Conservation (phyloP, 2,888 invertebrate genomes). For the Trichopria drosophilae region DNA sequence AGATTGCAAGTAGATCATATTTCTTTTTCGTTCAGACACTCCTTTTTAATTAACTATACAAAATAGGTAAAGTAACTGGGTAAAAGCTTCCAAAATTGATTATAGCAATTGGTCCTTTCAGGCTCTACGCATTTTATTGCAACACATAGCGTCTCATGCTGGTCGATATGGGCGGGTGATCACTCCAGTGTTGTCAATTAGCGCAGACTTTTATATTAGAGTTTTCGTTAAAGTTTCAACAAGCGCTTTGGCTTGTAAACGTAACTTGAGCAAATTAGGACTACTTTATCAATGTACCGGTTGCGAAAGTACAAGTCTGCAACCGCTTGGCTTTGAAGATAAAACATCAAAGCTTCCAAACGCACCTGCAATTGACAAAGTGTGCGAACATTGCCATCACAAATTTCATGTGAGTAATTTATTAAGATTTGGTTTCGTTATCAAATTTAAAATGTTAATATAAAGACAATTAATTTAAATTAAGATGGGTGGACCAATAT, state of each 20-base stretch:
- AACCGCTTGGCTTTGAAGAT: slow-evolving; percentile 73
- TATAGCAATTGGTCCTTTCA: no score
- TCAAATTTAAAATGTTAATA: background rate
- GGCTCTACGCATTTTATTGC: slow-evolving; percentile 90
- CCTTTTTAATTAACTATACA: no score
- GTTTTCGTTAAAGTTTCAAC: slow-evolving; percentile 85
- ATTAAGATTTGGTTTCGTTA: no score
- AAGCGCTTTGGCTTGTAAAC: slow-evolving; percentile 83
- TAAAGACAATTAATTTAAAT: slow-evolving; percentile 17
- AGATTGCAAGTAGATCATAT: slow-evolving; percentile 71
- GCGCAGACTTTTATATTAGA: slow-evolving; percentile 95
- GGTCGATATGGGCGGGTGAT: slow-evolving; percentile 92
- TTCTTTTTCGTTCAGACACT: no score
- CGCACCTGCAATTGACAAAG: slow-evolving; percentile 68
- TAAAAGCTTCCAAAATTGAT: no score
- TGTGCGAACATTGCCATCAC: slow-evolving; percentile 77
- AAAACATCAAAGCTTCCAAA: slow-evolving; percentile 67
- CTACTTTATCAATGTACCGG: slow-evolving; percentile 89
- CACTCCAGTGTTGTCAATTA: slow-evolving; percentile 85
- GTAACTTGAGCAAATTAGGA: slow-evolving; percentile 81
- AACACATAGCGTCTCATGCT: slow-evolving; percentile 88
- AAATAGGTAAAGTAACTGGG: no score
- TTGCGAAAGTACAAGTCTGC: slow-evolving; percentile 79
- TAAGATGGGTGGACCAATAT: slow-evolving; percentile 91
- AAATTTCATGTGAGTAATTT: slow-evolving; percentile 68